Evolutionary conservation across 2,797 vertebrate species (phyloP), one percentile per base, ranked within the genome.

Genomic region (Mallotus villosus): DNA sequence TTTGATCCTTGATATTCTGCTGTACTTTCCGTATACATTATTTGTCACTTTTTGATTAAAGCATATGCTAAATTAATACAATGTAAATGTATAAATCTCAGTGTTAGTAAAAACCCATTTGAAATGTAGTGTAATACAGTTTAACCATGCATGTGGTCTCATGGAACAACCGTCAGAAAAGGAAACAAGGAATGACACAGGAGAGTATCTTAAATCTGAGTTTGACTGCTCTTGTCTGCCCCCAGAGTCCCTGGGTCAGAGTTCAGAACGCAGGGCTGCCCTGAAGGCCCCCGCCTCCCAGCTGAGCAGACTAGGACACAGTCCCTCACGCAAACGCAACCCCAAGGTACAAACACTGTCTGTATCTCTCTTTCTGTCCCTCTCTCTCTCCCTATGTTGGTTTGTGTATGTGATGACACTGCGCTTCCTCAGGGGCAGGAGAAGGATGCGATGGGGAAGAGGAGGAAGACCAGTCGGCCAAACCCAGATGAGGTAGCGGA

Each of bases 301-400:
- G 78, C 93, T 99, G 68, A 97, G 94, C 84, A 94, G 95, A 71
- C 91, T 98, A 57, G 97, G 95, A 12, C 95, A 95, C 78, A 95
- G 93, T 74, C 93, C 95, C 21, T 95, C 95, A 55, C 92, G 94
- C 55, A 98, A 96, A 80, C 95, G 95, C n/a, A 95, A 92, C 68
- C 94, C 95, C 25, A 96, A 96, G 95, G 95, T 97, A 71, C 41
- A 61, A 19, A 64, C 1, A 12, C 22, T n/a, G 21, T 46, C 46
- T 37, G 25, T 8, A 12, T 58, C 21, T 32, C 2, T 64, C 1
- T 11, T 11, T 51, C 41, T 63, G 5, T 16, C 51, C 46, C 1
- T 61, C 27, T 5, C 8, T 29, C 2, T 60, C 4, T 59, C 22
- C 29, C 16, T 29, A 21, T 46, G 51, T 46, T 14, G 41, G 41